Evolutionary conservation across 2,113 vertebrate genomes (phyloP).

Genomic region (Psittacula cyanocephala): DNA sequence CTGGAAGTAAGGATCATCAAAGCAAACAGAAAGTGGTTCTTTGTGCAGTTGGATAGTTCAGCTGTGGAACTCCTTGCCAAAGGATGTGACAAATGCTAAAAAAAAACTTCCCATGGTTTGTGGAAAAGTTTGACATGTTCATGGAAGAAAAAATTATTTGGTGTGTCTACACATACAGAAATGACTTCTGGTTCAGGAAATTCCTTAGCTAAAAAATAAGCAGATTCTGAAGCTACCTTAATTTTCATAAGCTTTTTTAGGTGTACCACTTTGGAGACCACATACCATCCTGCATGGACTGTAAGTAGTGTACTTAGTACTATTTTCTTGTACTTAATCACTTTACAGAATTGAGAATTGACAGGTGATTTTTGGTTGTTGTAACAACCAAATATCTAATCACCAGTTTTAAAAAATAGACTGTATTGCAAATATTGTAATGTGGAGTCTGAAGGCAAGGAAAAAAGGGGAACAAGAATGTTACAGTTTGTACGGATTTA

Average conservation of each 20-base stretch:
- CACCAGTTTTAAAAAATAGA: not conserved
- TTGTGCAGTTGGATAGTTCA: not conserved
- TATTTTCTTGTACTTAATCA: not conserved
- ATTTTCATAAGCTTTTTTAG: not conserved
- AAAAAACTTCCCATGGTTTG: not conserved
- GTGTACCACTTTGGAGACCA: not conserved
- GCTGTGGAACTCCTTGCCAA: not conserved
- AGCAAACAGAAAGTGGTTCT: not conserved
- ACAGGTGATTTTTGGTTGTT: not conserved
- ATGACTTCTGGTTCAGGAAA: not conserved
- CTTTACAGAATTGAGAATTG: not conserved
- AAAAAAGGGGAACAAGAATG: not conserved
- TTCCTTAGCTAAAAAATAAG: not conserved
- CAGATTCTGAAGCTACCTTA: not conserved
- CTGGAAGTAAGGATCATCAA: not conserved
- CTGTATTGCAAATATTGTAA: not conserved
- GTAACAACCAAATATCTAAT: not conserved
- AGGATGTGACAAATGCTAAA: not conserved
- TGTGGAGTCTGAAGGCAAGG: not conserved
- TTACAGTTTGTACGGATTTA: not conserved
- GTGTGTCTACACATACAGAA: not conserved
- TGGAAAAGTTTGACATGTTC: not conserved
- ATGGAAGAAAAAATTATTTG: not conserved
- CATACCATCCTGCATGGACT: not conserved
- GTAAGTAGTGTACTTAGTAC: rapidly evolving